Evolutionary conservation across 2,888 invertebrate species (phyloP).

Genomic region (Parasteatoda lunata): DNA sequence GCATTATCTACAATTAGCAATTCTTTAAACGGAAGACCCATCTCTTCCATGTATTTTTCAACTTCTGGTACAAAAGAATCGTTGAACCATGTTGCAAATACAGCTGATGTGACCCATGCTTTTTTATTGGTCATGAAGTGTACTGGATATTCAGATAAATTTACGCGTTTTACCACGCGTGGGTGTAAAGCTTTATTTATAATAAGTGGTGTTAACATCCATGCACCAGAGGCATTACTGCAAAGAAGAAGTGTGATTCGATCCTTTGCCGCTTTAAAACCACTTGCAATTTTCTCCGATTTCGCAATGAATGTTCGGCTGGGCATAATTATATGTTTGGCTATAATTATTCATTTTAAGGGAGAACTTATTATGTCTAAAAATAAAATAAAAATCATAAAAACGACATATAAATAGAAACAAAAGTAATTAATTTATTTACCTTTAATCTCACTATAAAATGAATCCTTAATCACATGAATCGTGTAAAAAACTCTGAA

Average conservation of each 20-base stretch:
- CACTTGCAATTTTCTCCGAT: constrained; percentile 41
- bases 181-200: constrained; percentile 27
- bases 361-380: too few relatives aligned
- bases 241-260: constrained; percentile 39
- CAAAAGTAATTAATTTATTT: too few relatives aligned
- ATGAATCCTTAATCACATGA: too few relatives aligned
- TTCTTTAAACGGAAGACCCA: constrained; percentile 40
- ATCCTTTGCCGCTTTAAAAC: constrained; percentile 51
- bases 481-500: too few relatives aligned
- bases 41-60: constrained; percentile 37
- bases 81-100: constrained; percentile 39
- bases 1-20: constrained; percentile 58
- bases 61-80: constrained; percentile 38
- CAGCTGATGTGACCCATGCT: constrained; percentile 21
- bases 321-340: too few relatives aligned
- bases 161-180: constrained; percentile 27
- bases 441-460: too few relatives aligned
- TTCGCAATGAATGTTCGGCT: too few relatives aligned
- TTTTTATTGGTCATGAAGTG: constrained; percentile 38
- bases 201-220: constrained; percentile 40
- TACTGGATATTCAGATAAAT: constrained; percentile 10
- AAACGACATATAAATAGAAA: too few relatives aligned
- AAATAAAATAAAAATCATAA: too few relatives aligned
- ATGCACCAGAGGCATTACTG: constrained; percentile 34
- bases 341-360: too few relatives aligned